Base-by-base conservation (phyloP, 2,888 invertebrate genomes). In the Parapristionchus giblindavisi region DNA sequence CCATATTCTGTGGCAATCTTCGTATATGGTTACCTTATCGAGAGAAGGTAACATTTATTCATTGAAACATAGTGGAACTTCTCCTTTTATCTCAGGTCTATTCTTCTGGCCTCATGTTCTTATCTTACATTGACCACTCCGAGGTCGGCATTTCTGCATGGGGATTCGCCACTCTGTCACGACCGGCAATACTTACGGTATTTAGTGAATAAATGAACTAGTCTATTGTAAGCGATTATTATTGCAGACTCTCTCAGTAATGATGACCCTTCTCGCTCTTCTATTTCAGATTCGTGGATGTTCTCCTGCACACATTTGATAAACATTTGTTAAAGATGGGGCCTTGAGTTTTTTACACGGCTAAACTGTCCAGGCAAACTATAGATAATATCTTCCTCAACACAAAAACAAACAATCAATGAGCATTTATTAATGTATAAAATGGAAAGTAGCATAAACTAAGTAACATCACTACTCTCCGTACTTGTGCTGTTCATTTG, bases 101-200 rank as follows among this genome's bases (percentile, higher is more conserved):
- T 34, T 66, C 66, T 5, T 32, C 36, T 21, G 66, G 48, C n/a
- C 51, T 66, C 21, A 32, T 66, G 29, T 66, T 66, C 11, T 51
- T 66, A 17, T 66, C 66, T 1, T 66, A 66, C 51, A 66, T 66
- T 24, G 66, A 66, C 51, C 66, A 66, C 36, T 43, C 66, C n/a
- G 66, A 66, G 51, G 32, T 66, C 32, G 66, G 66, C 32, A 36
- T 66, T 5, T 66, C 66, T 32, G 66, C 66, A 34, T 66, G 66
- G 66, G 66, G 66, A 66, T 66, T 66, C 66, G 66, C 66, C 4
- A 66, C 66, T 48, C 66, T 66, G 4, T 66, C 66, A 0, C 14
- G 66, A 51, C 66, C 66, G 4, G 66, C 66, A 3, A 66, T 66
- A 48, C 66, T 66, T 1, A 66, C 66, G 21, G 66, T 66, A 51